Base-by-base conservation (phyloP, 2,888 invertebrate genomes). In the Patella pellucida region DNA sequence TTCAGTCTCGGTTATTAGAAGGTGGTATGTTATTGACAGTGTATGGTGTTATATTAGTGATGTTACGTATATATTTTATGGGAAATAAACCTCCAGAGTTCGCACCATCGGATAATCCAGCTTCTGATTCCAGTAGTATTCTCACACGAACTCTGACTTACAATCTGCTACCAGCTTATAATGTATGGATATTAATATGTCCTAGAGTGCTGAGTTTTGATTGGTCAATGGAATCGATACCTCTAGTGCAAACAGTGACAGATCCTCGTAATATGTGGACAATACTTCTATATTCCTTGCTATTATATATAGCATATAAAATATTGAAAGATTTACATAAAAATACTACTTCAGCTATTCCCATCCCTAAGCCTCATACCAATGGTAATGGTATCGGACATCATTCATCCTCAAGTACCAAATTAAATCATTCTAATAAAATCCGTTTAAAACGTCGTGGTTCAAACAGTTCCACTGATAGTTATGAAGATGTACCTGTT, bases 191-290 rank as follows among this genome's bases (percentile, higher is more conserved):
- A 87, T 93, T 98, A 78, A 90, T 98, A 67, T 96, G 94, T 91
- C 98, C 98, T 9, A 94, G 94, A 85, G 94, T 95, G 84, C 93
- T 99, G 75, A 97, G 97, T 91, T 99, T 98, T 92, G 98, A 99
- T 92, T 99, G 98, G 99, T 97, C 98, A 50, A 98, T 99, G 98
- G 97, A 97, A 86, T 95, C 98, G 1, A 94, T 99, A 86, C 97
- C 97, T 12, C 93, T 96, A 79, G 94, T 99, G 84, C 94, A 94
- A 71, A 93, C 94, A 51, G 85, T 96, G 23, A 92, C 94, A 85
- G 98, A 99, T 91, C 92, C 93, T 7, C 93, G 98, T 81, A 97
- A 97, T 91, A 90, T 96, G 19, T 93, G 94, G 79, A 94, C 96
- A 4, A 88, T 95, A 31, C 92, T 94, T 78, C 95, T 98, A 89